phyloP scores from a whole-genome alignment of 2,888 invertebrate genomes.

The Metacarcinus magister region DNA sequence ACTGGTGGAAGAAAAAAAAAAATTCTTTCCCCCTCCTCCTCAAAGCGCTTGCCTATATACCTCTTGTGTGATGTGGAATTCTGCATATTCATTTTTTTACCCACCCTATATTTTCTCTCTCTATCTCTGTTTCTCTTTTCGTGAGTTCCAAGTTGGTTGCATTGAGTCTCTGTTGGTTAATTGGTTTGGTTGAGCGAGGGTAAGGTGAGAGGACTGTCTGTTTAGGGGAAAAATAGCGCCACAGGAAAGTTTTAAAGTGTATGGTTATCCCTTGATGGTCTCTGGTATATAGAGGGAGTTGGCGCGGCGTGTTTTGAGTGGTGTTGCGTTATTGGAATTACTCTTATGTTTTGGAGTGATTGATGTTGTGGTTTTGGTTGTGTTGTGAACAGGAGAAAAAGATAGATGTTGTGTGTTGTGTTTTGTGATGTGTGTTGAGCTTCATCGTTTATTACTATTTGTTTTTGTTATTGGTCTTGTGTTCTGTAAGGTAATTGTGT shows the following conservation, averaged over 20 bases:
- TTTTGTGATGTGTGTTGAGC: background rate
- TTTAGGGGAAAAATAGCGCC: background rate
- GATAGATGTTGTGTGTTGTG: background rate
- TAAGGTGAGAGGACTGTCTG: background rate
- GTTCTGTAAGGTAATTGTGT: background rate
- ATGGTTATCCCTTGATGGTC: background rate
- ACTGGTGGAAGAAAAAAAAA: too few species aligned
- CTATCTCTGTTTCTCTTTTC: background rate
- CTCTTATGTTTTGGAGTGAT: background rate
- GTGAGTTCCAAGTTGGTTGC: background rate
- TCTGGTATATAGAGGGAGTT: background rate
- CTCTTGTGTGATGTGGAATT: background rate
- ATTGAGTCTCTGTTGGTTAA: background rate
- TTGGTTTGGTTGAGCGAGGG: background rate
- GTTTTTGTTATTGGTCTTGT: background rate
- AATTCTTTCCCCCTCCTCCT: background rate
- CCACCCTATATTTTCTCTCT: background rate
- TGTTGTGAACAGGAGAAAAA: background rate
- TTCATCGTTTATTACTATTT: background rate
- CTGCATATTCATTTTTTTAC: background rate
- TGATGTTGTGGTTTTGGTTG: background rate
- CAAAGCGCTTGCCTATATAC: constrained; percentile 33
- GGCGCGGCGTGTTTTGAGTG: background rate
- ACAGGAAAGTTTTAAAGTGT: background rate
- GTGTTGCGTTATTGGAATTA: constrained; percentile 6